Base-by-base conservation (phyloP, 1,140 invertebrate genomes). In the Trissolcus basalis region DNA sequence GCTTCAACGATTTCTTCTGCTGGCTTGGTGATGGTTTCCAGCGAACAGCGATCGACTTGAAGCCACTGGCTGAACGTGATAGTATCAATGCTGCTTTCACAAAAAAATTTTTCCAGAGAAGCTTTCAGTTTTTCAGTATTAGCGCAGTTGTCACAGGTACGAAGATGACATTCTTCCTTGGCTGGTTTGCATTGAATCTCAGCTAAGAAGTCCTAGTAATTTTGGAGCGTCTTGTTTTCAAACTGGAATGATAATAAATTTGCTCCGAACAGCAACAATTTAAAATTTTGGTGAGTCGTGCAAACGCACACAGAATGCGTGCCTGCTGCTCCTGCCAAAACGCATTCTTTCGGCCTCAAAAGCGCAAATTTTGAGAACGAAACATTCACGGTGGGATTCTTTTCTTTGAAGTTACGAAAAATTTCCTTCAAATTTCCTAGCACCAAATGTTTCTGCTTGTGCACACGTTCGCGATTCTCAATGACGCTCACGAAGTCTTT, bases 261-360 rank as follows among this genome's bases (percentile, higher is more conserved):
- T 43, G 54, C 39, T 47, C 44, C 65, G 47, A 63, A 35, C 43
- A 67, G 58, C 56, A 63, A 49, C 16, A 75, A 48, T 32, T 78
- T 75, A 15, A 75, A 50, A 51, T 75, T 75, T 19, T 78, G 60
- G 32, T 78, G 77, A 5, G 60, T 63, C n/a, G 49, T n/a, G n/a
- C n/a, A n/a, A n/a, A n/a, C n/a, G n/a, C n/a, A n/a, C n/a, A n/a
- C n/a, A n/a, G n/a, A n/a, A n/a, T n/a, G n/a, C n/a, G n/a, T n/a
- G n/a, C n/a, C n/a, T n/a, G n/a, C n/a, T n/a, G n/a, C n/a, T n/a
- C n/a, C n/a, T n/a, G n/a, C n/a, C n/a, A n/a, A n/a, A n/a, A n/a
- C n/a, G n/a, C n/a, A n/a, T n/a, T n/a, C n/a, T n/a, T n/a, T n/a
- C n/a, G n/a, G n/a, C n/a, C n/a, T n/a, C n/a, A n/a, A n/a, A n/a